Percentiles rank a stretch among this genome's conserved stretches.
Conservation (phyloP, 1,140 invertebrate species). For the Aphis craccivora region DNA sequence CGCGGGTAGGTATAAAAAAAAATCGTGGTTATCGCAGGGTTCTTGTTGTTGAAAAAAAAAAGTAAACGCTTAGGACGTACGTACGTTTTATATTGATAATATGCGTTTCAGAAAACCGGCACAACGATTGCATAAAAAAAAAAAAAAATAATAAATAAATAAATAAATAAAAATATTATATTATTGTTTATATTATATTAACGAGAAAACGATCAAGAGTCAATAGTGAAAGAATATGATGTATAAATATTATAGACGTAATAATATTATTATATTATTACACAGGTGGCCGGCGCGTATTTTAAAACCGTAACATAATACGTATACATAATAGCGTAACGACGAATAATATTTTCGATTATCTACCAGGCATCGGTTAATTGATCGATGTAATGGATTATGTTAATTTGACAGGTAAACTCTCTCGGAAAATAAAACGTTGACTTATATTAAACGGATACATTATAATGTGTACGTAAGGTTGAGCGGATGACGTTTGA, state of each 20-base stretch:
- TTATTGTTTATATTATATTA: neutral
- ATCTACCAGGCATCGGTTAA: neutral
- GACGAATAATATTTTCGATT: neutral
- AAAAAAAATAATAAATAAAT: no score
- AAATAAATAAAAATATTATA: no score
- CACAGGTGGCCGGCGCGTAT: neutral
- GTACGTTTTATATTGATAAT: no score
- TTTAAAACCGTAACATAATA: neutral
- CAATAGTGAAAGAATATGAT: conserved; percentile 11
- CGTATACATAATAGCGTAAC: neutral
- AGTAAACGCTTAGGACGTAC: no score
- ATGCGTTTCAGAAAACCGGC: neutral
- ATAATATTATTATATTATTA: conserved; percentile 5
- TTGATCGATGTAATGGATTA: conserved; percentile 38
- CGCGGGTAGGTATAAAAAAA: no score
- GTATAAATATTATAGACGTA: neutral
- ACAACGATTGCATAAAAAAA: neutral
- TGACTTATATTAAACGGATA: neutral
- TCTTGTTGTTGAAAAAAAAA: neutral
- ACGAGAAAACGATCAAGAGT: conserved; percentile 11
- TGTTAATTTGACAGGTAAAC: conserved; percentile 33
- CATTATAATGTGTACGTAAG: neutral
- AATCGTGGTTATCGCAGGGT: no score
- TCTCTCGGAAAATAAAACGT: conserved; percentile 14
- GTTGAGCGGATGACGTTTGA: neutral